Percentiles rank a stretch among this genome's conserved stretches.
phyloP scores from a whole-genome alignment of 2,888 invertebrate genomes.

The Lycaena phlaeas region DNA sequence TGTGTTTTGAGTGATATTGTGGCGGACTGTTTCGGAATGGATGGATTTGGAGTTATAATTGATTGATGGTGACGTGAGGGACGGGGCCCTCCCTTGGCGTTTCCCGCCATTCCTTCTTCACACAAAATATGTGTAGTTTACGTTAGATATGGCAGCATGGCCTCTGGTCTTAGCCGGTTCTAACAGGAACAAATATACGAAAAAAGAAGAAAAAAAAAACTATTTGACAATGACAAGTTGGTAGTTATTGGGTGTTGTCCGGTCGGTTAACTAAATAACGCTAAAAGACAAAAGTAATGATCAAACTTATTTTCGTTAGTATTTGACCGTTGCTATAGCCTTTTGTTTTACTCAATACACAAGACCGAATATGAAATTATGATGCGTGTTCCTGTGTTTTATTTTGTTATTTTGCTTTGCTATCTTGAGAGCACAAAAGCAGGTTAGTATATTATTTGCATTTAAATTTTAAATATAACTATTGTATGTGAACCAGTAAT shows the following conservation, averaged over 20 bases:
- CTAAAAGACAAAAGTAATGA: slow-evolving; percentile 59
- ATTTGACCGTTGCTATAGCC: slow-evolving; percentile 37
- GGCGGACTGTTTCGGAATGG: too few relatives aligned
- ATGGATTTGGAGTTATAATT: too few relatives aligned
- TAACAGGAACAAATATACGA: too few relatives aligned
- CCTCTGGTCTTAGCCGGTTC: too few relatives aligned
- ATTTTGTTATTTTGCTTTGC: slow-evolving; percentile 58
- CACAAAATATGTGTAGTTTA: too few relatives aligned
- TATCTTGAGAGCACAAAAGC: slow-evolving; percentile 45
- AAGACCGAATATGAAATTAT: slow-evolving; percentile 55
- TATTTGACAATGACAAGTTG: not conserved
- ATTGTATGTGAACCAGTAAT: too few relatives aligned
- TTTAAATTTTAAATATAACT: not conserved
- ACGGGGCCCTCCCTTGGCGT: too few relatives aligned
- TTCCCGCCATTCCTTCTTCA: too few relatives aligned
- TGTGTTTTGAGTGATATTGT: too few relatives aligned
- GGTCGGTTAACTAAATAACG: slow-evolving; percentile 52
- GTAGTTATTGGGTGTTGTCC: slow-evolving; percentile 53
- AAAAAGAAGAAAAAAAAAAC: too few relatives aligned
- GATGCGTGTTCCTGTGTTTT: slow-evolving; percentile 55
- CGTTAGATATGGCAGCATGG: too few relatives aligned
- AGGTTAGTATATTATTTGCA: slow-evolving; percentile 37
- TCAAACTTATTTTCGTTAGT: slow-evolving; percentile 53
- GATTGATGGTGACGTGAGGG: too few relatives aligned
- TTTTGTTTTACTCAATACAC: slow-evolving; percentile 19